Evolutionary conservation across 2,888 invertebrate genomes (phyloP).

Genomic region (Chrysodeixis includens): DNA sequence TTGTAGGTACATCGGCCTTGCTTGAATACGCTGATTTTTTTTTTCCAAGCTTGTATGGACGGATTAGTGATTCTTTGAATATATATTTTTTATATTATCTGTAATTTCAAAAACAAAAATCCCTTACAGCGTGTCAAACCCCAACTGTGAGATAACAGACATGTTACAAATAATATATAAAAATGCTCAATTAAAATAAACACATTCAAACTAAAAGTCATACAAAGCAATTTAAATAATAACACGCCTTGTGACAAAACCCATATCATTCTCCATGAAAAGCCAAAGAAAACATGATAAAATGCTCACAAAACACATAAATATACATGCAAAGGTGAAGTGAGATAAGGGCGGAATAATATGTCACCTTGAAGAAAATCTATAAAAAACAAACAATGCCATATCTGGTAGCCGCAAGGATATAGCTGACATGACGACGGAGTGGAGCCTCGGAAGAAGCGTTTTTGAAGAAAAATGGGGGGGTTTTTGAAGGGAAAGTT

Average conservation of each 20-base stretch:
- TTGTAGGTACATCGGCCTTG: no score
- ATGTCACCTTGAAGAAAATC: conserved; percentile 11
- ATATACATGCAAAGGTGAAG: neutral
- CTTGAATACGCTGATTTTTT: no score
- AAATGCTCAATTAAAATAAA: no score
- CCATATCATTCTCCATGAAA: neutral
- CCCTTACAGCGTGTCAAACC: no score
- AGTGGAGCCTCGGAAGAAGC: conserved; percentile 12
- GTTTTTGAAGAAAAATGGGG: neutral
- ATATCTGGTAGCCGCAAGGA: conserved; percentile 16
- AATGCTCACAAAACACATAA: neutral
- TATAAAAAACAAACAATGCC: conserved; percentile 21
- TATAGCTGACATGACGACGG: conserved; percentile 1
- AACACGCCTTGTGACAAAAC: neutral
- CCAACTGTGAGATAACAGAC: no score
- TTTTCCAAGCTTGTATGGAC: no score
- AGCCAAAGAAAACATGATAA: neutral
- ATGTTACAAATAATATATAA: no score
- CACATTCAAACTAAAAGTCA: neutral
- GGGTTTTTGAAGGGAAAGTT: neutral
- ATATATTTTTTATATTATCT: no score
- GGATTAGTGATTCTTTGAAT: no score
- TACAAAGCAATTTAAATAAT: neutral
- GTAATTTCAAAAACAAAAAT: no score
- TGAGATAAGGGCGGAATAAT: conserved; percentile 9